A percentile compares a stretch with the other conserved stretches of the same genome.
These are phyloP conservation scores for Pimpla rufipes DNA, from an alignment of 2,888 invertebrate genomes.

Conservation along the genomic window DNA sequence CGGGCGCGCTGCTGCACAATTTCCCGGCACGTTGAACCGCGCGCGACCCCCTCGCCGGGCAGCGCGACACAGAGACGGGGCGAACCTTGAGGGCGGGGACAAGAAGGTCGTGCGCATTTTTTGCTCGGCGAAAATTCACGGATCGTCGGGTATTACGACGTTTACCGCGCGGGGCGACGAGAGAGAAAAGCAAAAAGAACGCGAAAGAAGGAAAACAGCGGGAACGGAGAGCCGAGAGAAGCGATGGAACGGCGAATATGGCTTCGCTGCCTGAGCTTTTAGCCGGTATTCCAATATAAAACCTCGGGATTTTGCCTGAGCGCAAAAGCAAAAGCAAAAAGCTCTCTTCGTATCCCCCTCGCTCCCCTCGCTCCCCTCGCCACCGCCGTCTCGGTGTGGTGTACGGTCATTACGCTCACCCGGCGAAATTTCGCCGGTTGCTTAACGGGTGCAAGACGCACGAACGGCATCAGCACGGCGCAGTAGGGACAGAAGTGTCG, in stretches of 20 bases:
- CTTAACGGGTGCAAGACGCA: constrained; percentile 17
- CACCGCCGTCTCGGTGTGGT: constrained; percentile 5
- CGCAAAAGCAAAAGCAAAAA: constrained; percentile 19
- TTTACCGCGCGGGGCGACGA: too few relatives aligned
- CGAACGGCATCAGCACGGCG: constrained; percentile 13
- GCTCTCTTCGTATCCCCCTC: constrained; percentile 14
- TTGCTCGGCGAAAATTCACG: constrained; percentile 44
- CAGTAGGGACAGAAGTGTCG: constrained; percentile 34
- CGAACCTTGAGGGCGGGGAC: not conserved
- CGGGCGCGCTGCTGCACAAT: constrained; percentile 5
- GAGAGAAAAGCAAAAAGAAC: too few relatives aligned
- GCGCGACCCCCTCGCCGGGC: not conserved
- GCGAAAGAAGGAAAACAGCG: not conserved
- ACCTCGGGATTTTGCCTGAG: constrained; percentile 17
- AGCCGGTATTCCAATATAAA: constrained; percentile 59
- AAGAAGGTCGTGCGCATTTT: constrained; percentile 34
- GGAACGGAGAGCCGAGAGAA: constrained; percentile 4
- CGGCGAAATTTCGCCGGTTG: constrained; percentile 55
- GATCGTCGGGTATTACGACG: constrained; percentile 41
- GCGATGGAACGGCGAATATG: constrained; percentile 40
- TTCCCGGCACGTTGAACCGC: constrained; percentile 24
- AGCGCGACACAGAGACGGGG: not conserved
- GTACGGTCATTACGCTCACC: constrained; percentile 50
- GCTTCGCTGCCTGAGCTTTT: constrained; percentile 55
- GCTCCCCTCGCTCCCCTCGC: not conserved